Percentiles rank a stretch among this genome's conserved stretches.
Evolutionary conservation across 2,797 vertebrate genomes (phyloP).

Genomic region (Malurus splendens): DNA sequence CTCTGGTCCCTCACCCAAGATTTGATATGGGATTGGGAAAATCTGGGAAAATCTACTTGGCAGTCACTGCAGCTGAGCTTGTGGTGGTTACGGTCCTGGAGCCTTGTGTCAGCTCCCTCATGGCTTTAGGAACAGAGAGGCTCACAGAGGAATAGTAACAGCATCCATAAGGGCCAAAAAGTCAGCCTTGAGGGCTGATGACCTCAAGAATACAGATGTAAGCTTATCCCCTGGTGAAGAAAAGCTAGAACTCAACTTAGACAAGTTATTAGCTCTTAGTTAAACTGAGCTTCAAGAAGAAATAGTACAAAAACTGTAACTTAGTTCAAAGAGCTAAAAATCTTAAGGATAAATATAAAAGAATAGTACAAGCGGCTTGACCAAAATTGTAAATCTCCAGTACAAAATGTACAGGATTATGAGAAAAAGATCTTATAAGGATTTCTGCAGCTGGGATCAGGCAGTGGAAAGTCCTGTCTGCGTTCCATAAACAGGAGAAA

Average conservation of each 20-base stretch:
- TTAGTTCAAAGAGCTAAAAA: neutral
- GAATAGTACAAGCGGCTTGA: neutral
- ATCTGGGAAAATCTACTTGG: neutral
- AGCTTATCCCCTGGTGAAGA: neutral
- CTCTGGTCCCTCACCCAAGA: neutral
- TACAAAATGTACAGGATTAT: neutral
- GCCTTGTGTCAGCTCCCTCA: neutral
- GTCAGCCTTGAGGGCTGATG: neutral
- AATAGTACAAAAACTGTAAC: neutral
- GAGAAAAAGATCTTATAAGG: neutral
- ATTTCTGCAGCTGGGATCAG: neutral
- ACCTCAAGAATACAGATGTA: neutral
- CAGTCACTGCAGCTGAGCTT: neutral
- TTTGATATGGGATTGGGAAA: neutral
- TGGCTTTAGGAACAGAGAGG: neutral
- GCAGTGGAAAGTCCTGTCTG: neutral
- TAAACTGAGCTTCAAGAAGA: neutral
- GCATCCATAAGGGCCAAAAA: neutral
- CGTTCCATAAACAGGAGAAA: slow-evolving; percentile 1
- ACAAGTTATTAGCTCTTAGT: neutral
- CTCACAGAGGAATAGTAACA: neutral
- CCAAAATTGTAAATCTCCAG: neutral
- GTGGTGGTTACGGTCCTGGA: neutral
- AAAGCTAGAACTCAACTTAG: neutral
- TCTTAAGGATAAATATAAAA: neutral